Evolutionary conservation across 1,140 invertebrate genomes (phyloP), one percentile per base, ranked within the genome.

Genomic region (Drosophila azteca): DNA sequence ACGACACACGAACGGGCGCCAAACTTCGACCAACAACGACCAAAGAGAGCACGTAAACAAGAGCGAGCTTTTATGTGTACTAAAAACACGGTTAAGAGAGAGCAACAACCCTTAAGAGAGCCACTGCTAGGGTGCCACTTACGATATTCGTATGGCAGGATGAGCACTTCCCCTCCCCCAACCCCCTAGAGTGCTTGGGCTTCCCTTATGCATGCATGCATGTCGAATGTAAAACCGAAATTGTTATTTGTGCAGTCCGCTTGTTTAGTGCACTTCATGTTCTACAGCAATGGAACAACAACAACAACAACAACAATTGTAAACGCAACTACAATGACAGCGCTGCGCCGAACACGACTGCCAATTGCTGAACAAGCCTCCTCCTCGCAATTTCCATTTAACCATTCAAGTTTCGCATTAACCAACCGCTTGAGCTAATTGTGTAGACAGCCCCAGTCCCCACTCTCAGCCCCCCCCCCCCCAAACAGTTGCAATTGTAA

Each of bases 221-320:
- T 75, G 81, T 85, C 70, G 74, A 70, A 81, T 68, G 81, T 85
- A 64, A 74, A 78, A 67, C 82, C 81, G 58, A 85, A 87, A 87
- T 87, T 85, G 81, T 75, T 85, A 87, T 85, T 84, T 80, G 77
- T 67, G 74, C 77, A 57, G 67, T 48, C 59, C 75, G 77, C 80
- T 84, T 84, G 78, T 88, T 79, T 76, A 53, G 74, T 65, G 66
- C 75, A 87, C 79, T 78, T 77, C 81, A 87, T 49, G 41, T 46
- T 22, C 61, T 57, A 35, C 41, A 44, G 39, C 35, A 53, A 44
- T 43, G 35, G 26, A 35, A 70, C 24, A 5, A 26, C 24, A 26
- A 55, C n/a, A n/a, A n/a, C n/a, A n/a, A n/a, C n/a, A 35, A 70
- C 24, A 5, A 26, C 24, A 26, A 55, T 41, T 61, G 49, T 1